Evolutionary conservation across 2,113 vertebrate genomes (phyloP), one percentile per base, ranked within the genome.

Genomic region (Lamprotornis superbus): DNA sequence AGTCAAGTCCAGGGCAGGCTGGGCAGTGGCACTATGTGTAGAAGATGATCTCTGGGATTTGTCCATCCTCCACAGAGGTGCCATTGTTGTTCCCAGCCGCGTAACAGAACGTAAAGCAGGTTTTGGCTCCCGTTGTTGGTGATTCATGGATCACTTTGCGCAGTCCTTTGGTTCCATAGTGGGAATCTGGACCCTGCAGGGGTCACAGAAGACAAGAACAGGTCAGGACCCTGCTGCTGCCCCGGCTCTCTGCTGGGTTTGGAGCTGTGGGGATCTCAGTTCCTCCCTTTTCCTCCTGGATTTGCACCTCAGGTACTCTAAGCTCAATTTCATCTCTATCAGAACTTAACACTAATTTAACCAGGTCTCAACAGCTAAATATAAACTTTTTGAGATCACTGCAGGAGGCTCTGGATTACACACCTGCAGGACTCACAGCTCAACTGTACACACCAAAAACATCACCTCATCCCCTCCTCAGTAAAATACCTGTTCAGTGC

Each of bases 21-120:
- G 70, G 8, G 40, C 70, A 47, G 87, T 82, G 31, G 83, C 83
- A 97, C 98, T 99, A 99, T 98, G 99, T 99, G 97, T 99, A 99
- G 98, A 99, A 99, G 98, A 99, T 99, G 98, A 99, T 98, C 97
- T 99, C 99, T 2, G 99, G 99, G 90, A 99, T 98, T 97, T 99
- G 99, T 95, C 99, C 99, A 17, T 99, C 99, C 97, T 99, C 99
- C 96, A 99, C 99, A 0, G 99, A 99, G 1, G 99, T 99, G 96
- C 99, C 99, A 6, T 99, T 99, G 98, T 99, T 99, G 96, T 99
- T 99, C 39, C 99, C 99, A 1, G 99, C 99, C 1, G 99, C 99
- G 22, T 99, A 99, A 94, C 99, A 99, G 98, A 99, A 99, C 28
- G 98, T 99, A 94, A 99, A 99, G 96, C 99, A 99, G 67, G 99